A percentile compares a stretch with the other conserved stretches of the same genome.
Conservation (phyloP, 1,140 invertebrate genomes). For the Arion vulgaris region DNA sequence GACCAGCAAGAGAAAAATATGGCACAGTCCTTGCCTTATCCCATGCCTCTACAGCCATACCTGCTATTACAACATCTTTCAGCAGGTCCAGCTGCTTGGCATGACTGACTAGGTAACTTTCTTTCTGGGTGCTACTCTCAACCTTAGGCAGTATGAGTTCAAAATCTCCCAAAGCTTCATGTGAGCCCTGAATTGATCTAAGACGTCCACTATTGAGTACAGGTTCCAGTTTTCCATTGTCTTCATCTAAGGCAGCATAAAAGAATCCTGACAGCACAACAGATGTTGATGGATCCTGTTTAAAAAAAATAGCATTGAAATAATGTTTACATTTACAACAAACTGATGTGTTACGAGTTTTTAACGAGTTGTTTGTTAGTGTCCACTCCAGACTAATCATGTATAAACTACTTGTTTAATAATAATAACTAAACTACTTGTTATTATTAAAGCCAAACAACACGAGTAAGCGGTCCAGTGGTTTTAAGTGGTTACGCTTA, state of each 20-base stretch:
- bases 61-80: conserved; percentile 82
- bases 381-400: too few species aligned
- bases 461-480: too few species aligned
- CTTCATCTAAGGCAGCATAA: conserved; percentile 73
- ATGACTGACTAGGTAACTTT: conserved; percentile 70
- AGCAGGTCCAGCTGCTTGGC: conserved; percentile 81
- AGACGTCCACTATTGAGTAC: conserved; percentile 75
- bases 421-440: too few species aligned
- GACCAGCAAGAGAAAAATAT: conserved; percentile 72
- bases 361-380: too few species aligned
- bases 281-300: conserved; percentile 45
- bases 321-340: too few species aligned
- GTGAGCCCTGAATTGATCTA: conserved; percentile 83
- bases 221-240: conserved; percentile 56
- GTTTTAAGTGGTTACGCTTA: too few species aligned
- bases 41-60: conserved; percentile 70
- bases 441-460: too few species aligned
- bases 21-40: conserved; percentile 68
- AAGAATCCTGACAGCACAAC: conserved; percentile 74
- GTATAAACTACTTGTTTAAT: too few species aligned
- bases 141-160: conserved; percentile 73
- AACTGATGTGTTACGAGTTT: too few species aligned
- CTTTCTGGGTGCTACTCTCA: conserved; percentile 64
- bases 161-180: conserved; percentile 86
- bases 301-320: background rate